phyloP scores from a whole-genome alignment of 1,140 invertebrate genomes.

The Hyphantria cunea region DNA sequence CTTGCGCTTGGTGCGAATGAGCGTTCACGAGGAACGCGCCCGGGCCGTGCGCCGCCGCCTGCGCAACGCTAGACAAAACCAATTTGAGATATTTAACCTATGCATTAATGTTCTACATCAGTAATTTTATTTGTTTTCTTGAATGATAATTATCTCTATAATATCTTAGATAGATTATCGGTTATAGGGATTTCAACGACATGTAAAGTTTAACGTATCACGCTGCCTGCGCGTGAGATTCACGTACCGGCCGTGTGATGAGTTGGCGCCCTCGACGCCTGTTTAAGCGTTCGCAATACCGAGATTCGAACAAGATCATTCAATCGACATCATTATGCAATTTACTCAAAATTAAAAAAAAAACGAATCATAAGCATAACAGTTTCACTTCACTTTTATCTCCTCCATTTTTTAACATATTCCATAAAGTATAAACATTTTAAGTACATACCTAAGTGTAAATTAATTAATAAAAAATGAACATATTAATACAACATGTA shows the following conservation, averaged over 20 bases:
- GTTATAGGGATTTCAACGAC: conserved; percentile 33
- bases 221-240: conserved; percentile 53
- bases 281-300: conserved; percentile 33
- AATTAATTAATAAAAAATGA: too few species aligned
- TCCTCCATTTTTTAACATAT: not conserved
- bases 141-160: conserved; percentile 51
- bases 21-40: conserved; percentile 31
- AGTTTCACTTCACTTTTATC: not conserved
- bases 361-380: not conserved
- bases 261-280: conserved; percentile 48
- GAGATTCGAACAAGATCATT: conserved; percentile 34
- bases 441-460: too few species aligned
- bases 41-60: conserved; percentile 24
- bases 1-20: conserved; percentile 62
- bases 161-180: conserved; percentile 50
- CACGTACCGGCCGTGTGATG: conserved; percentile 57
- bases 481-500: too few species aligned
- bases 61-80: conserved; percentile 43
- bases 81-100: conserved; percentile 58
- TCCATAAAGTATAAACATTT: not conserved
- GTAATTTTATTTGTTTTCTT: conserved; percentile 54
- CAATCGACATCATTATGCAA: conserved; percentile 24
- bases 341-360: not conserved
- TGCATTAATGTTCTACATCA: conserved; percentile 44
- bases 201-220: conserved; percentile 58